Conservation (phyloP, 1,140 invertebrate genomes). For the Sarcophaga bullata region DNA sequence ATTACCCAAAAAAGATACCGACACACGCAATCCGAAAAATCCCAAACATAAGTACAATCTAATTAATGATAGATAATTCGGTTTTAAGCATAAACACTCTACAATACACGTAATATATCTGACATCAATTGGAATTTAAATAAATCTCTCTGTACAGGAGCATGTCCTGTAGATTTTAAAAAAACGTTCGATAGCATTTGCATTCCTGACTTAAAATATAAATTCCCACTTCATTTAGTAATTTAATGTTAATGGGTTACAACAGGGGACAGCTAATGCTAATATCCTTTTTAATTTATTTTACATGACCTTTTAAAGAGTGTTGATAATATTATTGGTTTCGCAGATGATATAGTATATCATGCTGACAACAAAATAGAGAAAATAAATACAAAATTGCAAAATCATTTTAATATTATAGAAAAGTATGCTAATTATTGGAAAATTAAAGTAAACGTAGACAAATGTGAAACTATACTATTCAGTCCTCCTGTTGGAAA, state of each 20-base stretch:
- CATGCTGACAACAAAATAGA: conserved; percentile 29
- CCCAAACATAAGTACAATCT: conserved; percentile 26
- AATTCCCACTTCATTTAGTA: conserved; percentile 9
- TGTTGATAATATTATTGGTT: conserved; percentile 23
- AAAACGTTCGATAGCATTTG: conserved; percentile 20
- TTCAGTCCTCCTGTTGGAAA: conserved; percentile 27
- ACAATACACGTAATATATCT: neutral
- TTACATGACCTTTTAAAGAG: conserved; percentile 1
- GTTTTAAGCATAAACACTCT: neutral
- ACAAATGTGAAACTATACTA: conserved; percentile 40
- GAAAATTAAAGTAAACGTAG: conserved; percentile 23
- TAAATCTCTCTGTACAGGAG: conserved; percentile 14
- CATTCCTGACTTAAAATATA: neutral
- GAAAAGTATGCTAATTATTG: conserved; percentile 36
- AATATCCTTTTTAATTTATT: conserved; percentile 32
- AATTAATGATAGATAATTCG: neutral
- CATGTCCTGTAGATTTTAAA: conserved; percentile 19
- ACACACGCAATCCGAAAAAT: neutral
- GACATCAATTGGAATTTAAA: conserved; percentile 28
- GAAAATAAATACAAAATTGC: conserved; percentile 20
- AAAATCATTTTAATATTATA: conserved; percentile 11
- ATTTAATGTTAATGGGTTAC: conserved; percentile 30
- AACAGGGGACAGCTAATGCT: conserved; percentile 20
- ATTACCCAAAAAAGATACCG: conserved; percentile 16
- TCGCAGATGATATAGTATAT: conserved; percentile 30